Evolutionary conservation across 2,113 vertebrate genomes (phyloP), one percentile per base, ranked within the genome.

Genomic region (Ahaetulla prasina): DNA sequence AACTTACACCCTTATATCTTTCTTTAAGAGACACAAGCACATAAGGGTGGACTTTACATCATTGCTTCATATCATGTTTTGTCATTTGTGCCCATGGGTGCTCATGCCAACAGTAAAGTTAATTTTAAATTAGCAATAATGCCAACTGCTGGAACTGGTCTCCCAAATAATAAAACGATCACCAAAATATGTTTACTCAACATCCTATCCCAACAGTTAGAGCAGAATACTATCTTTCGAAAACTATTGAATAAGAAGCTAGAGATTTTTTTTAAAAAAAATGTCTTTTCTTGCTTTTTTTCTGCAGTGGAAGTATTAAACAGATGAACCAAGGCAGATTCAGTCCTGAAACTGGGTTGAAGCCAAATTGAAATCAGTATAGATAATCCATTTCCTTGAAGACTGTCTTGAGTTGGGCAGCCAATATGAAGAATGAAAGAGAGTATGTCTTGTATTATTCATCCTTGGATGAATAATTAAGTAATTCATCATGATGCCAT

Each of bases 391-490:
- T 91, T 54, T 91, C 25, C 45, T 55, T 20, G 9, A 55, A 54
- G 80, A 85, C 85, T 57, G 80, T 91, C 23, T 60, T 20, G 39
- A 91, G 53, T 25, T 91, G 74, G 47, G 20, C 27, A 87, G 47
- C 45, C 88, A 60, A 14, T 23, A 52, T 92, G 94, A 45, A 74
- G 35, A 90, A 94, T 43, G 35, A 93, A 92, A 88, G 84, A 88
- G 43, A 52, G 14, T 27, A 60, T 23, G 11, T 87, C 60, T 52
- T 94, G 53, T 25, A 92, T n/a, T 63, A 53, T 27, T 49, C 39
- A 3, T 92, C 57, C 9, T 55, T n/a, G 25, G 23, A 25, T 89
- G 39, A 55, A 57, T 84, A 85, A 85, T 85, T 60, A 55, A 57
- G 68, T 89, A 85, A 89, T 30, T 80, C 53, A 12, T 92, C 95